A percentile compares a stretch with the other conserved stretches of the same genome.
phyloP scores from a whole-genome alignment of 2,797 vertebrate species.

The Pseudochromis fuscus region DNA sequence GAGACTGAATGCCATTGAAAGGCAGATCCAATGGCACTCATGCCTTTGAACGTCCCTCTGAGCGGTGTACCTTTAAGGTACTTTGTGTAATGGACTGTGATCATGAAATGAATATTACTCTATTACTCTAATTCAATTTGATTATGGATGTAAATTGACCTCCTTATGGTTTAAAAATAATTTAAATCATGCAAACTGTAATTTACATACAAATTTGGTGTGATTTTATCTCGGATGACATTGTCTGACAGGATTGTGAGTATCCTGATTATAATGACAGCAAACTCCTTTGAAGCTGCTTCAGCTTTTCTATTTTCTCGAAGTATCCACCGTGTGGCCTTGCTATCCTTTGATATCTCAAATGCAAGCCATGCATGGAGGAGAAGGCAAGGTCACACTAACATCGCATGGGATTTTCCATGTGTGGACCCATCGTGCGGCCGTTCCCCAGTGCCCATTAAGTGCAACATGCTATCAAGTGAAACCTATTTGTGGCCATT shows the following conservation, averaged over 20 bases:
- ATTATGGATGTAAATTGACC: not conserved
- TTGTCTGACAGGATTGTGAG: no score
- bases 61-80: not conserved
- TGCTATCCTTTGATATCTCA: constrained; percentile 55
- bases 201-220: constrained; percentile 30
- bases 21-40: no score
- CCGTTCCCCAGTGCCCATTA: constrained; percentile 24
- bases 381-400: constrained; percentile 63
- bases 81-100: not conserved
- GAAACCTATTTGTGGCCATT: constrained; percentile 41
- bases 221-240: constrained; percentile 18
- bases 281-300: constrained; percentile 15
- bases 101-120: not conserved
- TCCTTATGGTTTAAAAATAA: not conserved
- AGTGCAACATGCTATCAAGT: constrained; percentile 20
- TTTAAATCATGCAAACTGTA: constrained; percentile 10
- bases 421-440: constrained; percentile 21
- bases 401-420: constrained; percentile 44
- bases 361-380: constrained; percentile 43
- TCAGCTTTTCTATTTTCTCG: constrained; percentile 29
- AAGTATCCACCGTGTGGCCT: constrained; percentile 25
- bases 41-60: no score
- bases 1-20: not conserved
- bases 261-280: constrained; percentile 28
- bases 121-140: not conserved